phyloP scores from a whole-genome alignment of 92 coral and sea anemone genomes.

The Parazoanthus atlanticus region DNA sequence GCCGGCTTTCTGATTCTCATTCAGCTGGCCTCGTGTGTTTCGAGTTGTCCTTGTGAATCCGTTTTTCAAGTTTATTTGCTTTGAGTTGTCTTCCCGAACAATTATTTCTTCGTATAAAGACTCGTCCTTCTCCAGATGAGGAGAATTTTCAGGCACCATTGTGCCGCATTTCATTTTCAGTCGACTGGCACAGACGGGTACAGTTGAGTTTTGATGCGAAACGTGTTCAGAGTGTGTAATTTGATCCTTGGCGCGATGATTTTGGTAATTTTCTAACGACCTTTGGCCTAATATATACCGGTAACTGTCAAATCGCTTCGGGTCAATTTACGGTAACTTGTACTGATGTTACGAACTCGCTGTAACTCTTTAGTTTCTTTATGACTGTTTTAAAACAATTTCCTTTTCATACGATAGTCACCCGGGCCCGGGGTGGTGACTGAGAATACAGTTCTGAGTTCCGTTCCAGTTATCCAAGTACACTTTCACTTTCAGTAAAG shows the following conservation, averaged over 20 bases:
- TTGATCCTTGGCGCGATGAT: background rate
- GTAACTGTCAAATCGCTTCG: background rate
- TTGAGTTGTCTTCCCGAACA: slow-evolving; percentile 29
- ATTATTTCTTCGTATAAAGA: slow-evolving; percentile 62
- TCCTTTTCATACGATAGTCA: too few relatives aligned
- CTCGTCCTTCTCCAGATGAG: slow-evolving; percentile 50
- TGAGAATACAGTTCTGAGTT: too few relatives aligned
- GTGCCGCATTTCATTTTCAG: slow-evolving; percentile 51
- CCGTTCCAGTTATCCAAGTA: too few relatives aligned
- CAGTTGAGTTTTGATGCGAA: slow-evolving; percentile 1
- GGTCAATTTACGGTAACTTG: background rate
- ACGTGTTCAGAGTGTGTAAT: background rate
- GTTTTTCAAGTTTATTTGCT: slow-evolving; percentile 30
- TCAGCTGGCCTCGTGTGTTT: slow-evolving; percentile 14
- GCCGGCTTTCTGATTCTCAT: slow-evolving; percentile 1
- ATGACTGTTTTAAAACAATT: too few relatives aligned
- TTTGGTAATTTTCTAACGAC: background rate
- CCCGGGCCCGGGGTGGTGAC: too few relatives aligned
- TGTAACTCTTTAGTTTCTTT: background rate
- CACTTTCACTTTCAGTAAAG: too few relatives aligned
- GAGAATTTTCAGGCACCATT: slow-evolving; percentile 39
- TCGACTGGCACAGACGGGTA: slow-evolving; percentile 62
- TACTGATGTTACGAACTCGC: background rate
- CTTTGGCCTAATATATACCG: background rate
- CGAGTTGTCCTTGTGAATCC: slow-evolving; percentile 17